Evolutionary conservation across 2,888 invertebrate genomes (phyloP).

Genomic region (Frankliniella intonsa): DNA sequence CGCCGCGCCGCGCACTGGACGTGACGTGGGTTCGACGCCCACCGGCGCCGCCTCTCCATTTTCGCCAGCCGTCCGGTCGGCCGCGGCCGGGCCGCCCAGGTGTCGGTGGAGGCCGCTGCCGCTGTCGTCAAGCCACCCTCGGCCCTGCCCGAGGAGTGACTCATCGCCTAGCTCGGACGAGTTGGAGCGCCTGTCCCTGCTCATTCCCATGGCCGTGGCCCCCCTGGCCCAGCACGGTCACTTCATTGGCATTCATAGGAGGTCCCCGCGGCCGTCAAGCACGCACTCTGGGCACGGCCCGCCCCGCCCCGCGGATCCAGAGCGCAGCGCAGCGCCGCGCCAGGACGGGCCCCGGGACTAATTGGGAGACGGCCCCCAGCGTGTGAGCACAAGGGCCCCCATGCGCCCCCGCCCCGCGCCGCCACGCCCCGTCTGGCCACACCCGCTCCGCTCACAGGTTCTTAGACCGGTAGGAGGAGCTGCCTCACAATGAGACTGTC

Average conservation of each 20-base stretch:
- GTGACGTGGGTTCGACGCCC: constrained; percentile 16
- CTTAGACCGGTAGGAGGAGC: constrained; percentile 19
- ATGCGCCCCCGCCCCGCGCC: not conserved
- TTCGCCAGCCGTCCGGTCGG: not conserved
- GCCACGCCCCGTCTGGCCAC: not conserved
- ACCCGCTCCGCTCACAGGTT: not conserved
- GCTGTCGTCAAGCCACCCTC: not conserved
- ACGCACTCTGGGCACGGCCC: not conserved
- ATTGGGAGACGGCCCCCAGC: not conserved
- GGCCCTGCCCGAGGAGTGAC: not conserved
- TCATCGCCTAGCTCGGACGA: not conserved
- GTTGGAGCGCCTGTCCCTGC: too few relatives aligned
- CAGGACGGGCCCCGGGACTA: not conserved
- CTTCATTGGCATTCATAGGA: constrained; percentile 6
- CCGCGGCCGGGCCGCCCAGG: not conserved
- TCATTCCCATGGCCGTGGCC: not conserved
- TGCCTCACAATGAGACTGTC: constrained; percentile 11
- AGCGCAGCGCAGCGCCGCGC: not conserved
- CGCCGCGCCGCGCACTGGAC: too few relatives aligned
- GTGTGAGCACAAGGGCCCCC: not conserved
- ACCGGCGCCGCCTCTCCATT: not conserved
- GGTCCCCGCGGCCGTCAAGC: not conserved
- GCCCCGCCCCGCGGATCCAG: too few relatives aligned
- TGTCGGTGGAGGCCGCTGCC: not conserved
- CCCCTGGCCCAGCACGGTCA: too few relatives aligned